These are phyloP conservation scores for Hippocampus guttulatus DNA, from an alignment of 2,113 vertebrate genomes.

Conservation along the genomic window DNA sequence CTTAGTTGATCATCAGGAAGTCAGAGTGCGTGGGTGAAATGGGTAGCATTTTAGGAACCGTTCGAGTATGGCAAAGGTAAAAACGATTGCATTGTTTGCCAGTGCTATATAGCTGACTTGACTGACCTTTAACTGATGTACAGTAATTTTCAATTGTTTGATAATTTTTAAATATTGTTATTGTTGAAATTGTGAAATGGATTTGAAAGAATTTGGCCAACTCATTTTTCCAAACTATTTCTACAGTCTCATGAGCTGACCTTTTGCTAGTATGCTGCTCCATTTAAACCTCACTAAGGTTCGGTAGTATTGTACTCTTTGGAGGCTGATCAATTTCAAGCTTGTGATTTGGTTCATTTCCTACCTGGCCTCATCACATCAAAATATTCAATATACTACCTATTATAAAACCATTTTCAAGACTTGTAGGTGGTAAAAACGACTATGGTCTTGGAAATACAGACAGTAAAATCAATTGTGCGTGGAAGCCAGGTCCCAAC, in stretches of 20 bases:
- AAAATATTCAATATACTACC: slow-evolving; percentile 6
- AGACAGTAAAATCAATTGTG: slow-evolving; percentile 42
- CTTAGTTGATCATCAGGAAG: not conserved
- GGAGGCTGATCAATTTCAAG: slow-evolving; percentile 5
- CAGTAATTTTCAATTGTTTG: not conserved
- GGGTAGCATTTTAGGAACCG: too few species aligned
- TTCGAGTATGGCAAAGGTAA: too few species aligned
- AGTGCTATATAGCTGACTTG: not conserved
- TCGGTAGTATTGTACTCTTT: not conserved
- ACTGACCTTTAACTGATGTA: not conserved
- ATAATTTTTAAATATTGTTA: not conserved
- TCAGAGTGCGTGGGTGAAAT: not conserved
- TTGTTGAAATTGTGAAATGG: too few species aligned
- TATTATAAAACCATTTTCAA: not conserved
- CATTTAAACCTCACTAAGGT: not conserved
- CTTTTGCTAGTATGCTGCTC: not conserved
- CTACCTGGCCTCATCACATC: slow-evolving; percentile 4
- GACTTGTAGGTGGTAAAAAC: slow-evolving; percentile 13
- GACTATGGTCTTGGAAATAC: slow-evolving; percentile 25
- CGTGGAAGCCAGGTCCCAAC: slow-evolving; percentile 33
- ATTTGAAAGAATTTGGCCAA: too few species aligned
- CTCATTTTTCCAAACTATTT: not conserved
- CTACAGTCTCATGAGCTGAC: not conserved
- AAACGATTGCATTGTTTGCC: not conserved
- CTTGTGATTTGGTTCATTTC: slow-evolving; percentile 2